Percentiles rank a stretch among this genome's conserved stretches.
phyloP scores from a whole-genome alignment of 2,888 invertebrate species.

The Pseudeuparius sepicola region DNA sequence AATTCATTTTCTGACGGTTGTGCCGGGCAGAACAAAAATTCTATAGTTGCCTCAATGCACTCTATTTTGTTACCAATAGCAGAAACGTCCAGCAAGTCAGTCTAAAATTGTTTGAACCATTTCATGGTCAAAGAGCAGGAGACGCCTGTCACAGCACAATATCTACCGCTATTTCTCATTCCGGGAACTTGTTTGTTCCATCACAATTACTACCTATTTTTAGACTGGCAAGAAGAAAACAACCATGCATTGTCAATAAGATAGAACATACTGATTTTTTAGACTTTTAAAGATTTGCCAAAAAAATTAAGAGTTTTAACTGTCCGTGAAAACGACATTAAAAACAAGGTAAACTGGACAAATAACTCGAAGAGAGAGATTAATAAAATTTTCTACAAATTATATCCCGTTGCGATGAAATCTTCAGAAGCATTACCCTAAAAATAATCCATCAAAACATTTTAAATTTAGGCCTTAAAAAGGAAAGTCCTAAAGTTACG shows the following conservation, averaged over 20 bases:
- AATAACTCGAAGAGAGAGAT: background rate
- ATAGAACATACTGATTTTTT: conserved; percentile 6
- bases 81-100: background rate
- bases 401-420: conserved; percentile 1
- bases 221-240: conserved; percentile 10
- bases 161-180: conserved; percentile 18
- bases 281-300: background rate
- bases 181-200: conserved; percentile 11
- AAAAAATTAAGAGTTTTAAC: conserved; percentile 1
- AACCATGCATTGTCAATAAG: conserved; percentile 11
- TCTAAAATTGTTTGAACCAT: conserved; percentile 1
- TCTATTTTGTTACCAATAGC: conserved; percentile 3
- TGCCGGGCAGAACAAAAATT: conserved; percentile 1
- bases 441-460: conserved; percentile 1
- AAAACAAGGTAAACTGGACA: conserved; percentile 1
- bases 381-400: background rate
- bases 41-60: conserved; percentile 3
- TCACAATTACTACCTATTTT: conserved; percentile 12
- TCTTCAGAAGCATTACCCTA: too few relatives aligned
- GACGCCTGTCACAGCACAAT: conserved; percentile 1
- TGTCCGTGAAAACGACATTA: conserved; percentile 1
- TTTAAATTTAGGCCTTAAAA: too few relatives aligned
- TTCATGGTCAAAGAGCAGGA: too few relatives aligned
- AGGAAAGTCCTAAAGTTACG: too few relatives aligned
- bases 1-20: conserved; percentile 2